phyloP scores from a whole-genome alignment of 2,113 vertebrate species.

The Aix galericulata region DNA sequence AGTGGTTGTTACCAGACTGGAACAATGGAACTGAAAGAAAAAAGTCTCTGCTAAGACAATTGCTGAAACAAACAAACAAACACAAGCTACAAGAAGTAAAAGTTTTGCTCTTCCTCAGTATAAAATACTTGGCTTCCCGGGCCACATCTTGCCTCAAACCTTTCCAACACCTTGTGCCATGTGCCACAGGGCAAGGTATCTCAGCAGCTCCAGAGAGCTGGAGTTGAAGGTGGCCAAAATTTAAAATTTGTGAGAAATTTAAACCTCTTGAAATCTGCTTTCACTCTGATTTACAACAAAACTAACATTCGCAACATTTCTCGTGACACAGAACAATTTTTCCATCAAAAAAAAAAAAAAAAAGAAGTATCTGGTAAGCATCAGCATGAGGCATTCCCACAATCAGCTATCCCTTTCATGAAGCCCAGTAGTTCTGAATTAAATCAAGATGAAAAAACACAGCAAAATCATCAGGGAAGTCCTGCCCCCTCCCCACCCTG shows the following conservation, averaged over 20 bases:
- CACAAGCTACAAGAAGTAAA: not conserved
- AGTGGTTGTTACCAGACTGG: not conserved
- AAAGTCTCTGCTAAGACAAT: not conserved
- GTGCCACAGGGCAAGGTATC: not conserved
- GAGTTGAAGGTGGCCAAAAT: not conserved
- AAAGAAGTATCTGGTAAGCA: conserved; percentile 20
- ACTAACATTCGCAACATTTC: conserved; percentile 16
- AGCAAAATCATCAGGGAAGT: not conserved
- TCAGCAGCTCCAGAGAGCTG: not conserved
- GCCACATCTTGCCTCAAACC: not conserved
- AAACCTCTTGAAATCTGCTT: not conserved
- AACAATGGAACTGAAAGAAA: not conserved
- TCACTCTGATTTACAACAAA: not conserved
- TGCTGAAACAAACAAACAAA: not conserved
- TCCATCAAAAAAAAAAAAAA: not conserved
- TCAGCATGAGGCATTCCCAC: conserved; percentile 1
- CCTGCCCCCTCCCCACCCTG: not conserved
- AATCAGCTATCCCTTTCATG: not conserved
- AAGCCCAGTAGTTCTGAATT: conserved; percentile 8
- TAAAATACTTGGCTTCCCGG: not conserved
- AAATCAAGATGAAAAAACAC: conserved; percentile 16
- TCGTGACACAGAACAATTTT: conserved; percentile 5
- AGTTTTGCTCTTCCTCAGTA: not conserved
- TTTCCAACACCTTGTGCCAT: not conserved
- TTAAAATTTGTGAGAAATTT: not conserved